Conservation (phyloP, 1,140 invertebrate genomes). For the Trypoxylus dichotomus region DNA sequence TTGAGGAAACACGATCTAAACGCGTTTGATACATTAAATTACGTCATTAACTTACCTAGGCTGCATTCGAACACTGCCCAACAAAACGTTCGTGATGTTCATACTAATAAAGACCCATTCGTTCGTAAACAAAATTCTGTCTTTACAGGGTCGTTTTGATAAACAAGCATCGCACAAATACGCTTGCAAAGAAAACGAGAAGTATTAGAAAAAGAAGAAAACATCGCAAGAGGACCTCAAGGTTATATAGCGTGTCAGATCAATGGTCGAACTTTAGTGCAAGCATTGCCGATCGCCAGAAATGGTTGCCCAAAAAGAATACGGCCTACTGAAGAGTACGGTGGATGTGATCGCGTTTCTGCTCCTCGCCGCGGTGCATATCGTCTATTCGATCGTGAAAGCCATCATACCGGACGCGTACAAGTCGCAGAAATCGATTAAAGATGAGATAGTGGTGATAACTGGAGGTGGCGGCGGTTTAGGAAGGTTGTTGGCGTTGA, state of each 20-base stretch:
- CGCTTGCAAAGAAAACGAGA: no score
- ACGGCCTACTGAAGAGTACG: conserved; percentile 55
- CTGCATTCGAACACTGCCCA: not conserved
- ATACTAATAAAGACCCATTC: not conserved
- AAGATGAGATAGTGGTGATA: conserved; percentile 77
- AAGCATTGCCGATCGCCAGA: not conserved
- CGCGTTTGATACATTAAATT: not conserved
- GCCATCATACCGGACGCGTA: conserved; percentile 55
- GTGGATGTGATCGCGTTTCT: conserved; percentile 67
- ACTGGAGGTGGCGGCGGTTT: conserved; percentile 90
- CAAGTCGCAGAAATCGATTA: conserved; percentile 61
- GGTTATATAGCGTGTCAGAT: no score
- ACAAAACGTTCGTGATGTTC: not conserved
- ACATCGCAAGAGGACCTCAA: no score
- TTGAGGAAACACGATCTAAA: no score
- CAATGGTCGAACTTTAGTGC: not conserved
- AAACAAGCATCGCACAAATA: no score
- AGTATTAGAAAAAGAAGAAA: no score
- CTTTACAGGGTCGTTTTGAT: not conserved
- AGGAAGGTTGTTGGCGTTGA: conserved; percentile 78
- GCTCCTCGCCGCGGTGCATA: conserved; percentile 58
- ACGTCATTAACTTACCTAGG: not conserved
- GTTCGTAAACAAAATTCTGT: not conserved
- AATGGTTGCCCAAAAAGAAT: conserved; percentile 34
- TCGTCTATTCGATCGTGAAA: conserved; percentile 51